Evolutionary conservation across 2,797 vertebrate species (phyloP), one percentile per base, ranked within the genome.

Genomic region (Enteromius afrohamiltoni): DNA sequence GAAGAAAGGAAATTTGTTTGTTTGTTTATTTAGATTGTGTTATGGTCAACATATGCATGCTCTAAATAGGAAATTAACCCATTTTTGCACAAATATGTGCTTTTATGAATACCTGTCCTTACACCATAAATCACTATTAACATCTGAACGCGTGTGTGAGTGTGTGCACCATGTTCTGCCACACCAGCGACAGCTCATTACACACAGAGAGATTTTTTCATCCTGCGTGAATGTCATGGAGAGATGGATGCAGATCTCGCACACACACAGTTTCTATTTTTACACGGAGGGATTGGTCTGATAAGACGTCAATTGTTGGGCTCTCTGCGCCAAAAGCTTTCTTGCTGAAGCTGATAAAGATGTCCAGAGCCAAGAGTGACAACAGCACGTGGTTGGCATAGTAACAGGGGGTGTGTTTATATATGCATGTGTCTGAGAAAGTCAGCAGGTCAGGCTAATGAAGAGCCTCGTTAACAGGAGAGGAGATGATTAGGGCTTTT

Each of bases 401-500:
- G 67, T 23, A 84, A 65, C 10, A 0, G 53, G 42, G 45, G 14
- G 62, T 34, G 64, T 69, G 40, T 21, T 19, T 64, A 17, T 82
- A 19, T 85, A 2, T 21, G 42, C 47, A 64, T 17, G 75, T 64
- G 42, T 74, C 2, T 26, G 65, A 34, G 42, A 40, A 26, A 79
- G 49, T 77, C 73, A 62, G 79, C 55, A 49, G 64, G 70, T 77
- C 49, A 21, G 79, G 26, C 64, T 77, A 60, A 83, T 69, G 74
- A 83, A 83, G 21, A 83, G 74, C 81, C 49, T 77, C 26, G 64
- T 83, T 83, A 77, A 77, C 64, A 69, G 81, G 23, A 83, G 73
- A 77, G 17, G 47, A 58, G 73, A 69, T 58, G 64, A 95, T 94
- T 94, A 94, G 92, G 93, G 93, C 93, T 94, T 95, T 94, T 92